Evolutionary conservation across 2,113 vertebrate species (phyloP), one percentile per base, ranked within the genome.

Genomic region (Nanger granti): DNA sequence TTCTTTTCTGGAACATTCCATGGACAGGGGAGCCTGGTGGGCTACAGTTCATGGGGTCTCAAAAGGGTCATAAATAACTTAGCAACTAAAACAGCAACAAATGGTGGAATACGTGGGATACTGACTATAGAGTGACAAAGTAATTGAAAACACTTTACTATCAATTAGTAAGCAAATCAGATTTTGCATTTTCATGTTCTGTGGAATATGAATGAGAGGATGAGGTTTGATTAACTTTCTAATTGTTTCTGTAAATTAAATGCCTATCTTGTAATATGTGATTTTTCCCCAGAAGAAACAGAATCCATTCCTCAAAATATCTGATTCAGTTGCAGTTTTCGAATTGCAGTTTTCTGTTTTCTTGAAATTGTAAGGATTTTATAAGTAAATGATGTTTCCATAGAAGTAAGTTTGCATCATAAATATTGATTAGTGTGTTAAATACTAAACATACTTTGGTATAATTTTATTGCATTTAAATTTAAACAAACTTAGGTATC

Each of bases 241-340:
- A 82, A 88, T 94, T 95, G 62, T 91, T 79, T 94, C 57, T 90
- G 54, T 34, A 93, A 93, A 73, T 97, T 79, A 89, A 76, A 2
- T 89, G 5, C 37, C 17, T 64, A 0, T 57, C 34, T 84, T 76
- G 2, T 59, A 93, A 18, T 89, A 87, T 3, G 24, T 44, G 31
- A 41, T 17, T 41, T 89, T 85, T 89, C n/a, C 9, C 29, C 18
- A 26, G 41, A 95, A 90, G 24, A 73, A 94, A 28, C 3, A 52
- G 15, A 95, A 62, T 92, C 2, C 87, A 49, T 49, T 85, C 20
- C 24, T 97, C 31, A 92, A 95, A 93, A 37, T 89, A 73, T 41
- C 8, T 66, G 47, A 92, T 4, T 87, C 34, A 84, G 2, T 44
- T 34, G 14, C 13, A 73, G 10, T 82, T 22, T 15, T 83, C 15